Evolutionary conservation across 2,888 invertebrate species (phyloP), one percentile per base, ranked within the genome.

Genomic region (Chymomyza amoena): DNA sequence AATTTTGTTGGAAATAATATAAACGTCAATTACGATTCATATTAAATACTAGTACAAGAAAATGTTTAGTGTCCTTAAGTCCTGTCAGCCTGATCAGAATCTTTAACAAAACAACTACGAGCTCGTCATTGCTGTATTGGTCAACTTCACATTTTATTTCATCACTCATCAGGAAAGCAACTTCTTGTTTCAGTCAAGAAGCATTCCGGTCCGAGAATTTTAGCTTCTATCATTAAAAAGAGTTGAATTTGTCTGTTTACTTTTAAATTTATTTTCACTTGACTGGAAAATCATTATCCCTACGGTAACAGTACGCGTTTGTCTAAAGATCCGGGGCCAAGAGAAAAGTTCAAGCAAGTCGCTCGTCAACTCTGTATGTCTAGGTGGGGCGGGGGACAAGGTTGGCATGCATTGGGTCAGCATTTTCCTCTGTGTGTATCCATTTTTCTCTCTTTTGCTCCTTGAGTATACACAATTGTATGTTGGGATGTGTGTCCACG

Each of bases 231-330:
- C 39, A 45, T 45, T 45, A 52, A 64, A 80, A 80, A 69, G 68
- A 81, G 62, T 71, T 75, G 65, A 79, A 82, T 74, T 76, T 85
- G 85, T 80, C 75, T 79, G 80, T 84, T 84, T 88, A 76, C 81
- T 84, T 88, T 84, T 77, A 88, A 88, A 87, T 86, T 88, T 85
- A 87, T 87, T 84, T 89, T 88, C 88, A 84, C 85, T 88, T 85
- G 84, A 89, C 81, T 89, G 90, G 78, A 89, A 89, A 89, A 89
- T 89, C 89, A 89, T 87, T 89, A 87, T 89, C 88, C 88, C 80
- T 77, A 78, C 82, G 84, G 89, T 87, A 84, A 77, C 78, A 64
- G 69, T 50, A 65, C 67, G 76, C 77, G 68, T 70, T 66, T 64
- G 66, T 66, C 60, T 54, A 64, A 67, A 57, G 57, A 59, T n/a